Evolutionary conservation across 2,113 vertebrate species (phyloP).

Genomic region (Hydrolagus affinis): DNA sequence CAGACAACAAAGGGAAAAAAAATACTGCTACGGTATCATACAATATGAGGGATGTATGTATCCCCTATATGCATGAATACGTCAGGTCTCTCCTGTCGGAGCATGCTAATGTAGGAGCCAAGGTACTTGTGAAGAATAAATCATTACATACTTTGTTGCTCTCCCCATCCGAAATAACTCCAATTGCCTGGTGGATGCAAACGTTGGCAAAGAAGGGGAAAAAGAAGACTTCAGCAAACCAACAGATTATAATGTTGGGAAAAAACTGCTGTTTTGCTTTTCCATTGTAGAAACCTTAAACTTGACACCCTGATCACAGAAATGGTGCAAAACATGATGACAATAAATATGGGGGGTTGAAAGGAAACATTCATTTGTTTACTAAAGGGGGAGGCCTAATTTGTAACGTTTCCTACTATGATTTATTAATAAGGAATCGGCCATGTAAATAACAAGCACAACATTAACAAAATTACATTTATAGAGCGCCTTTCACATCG

Average conservation of each 20-base stretch:
- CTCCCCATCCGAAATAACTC: conserved; percentile 94
- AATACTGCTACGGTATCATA: conserved; percentile 22
- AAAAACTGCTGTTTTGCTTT: conserved; percentile 7
- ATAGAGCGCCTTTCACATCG: too few species aligned
- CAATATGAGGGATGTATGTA: conserved; percentile 14
- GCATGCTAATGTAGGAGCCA: conserved; percentile 52
- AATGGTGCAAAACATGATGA: conserved; percentile 10
- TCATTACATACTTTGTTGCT: conserved; percentile 84
- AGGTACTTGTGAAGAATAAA: conserved; percentile 48
- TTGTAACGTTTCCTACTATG: too few species aligned
- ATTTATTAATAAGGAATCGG: too few species aligned
- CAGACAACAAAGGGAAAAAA: conserved; percentile 3
- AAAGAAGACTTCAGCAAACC: conserved; percentile 43
- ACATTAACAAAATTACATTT: too few species aligned
- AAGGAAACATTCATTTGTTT: neutral
- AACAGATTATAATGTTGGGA: neutral
- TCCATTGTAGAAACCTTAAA: conserved; percentile 5
- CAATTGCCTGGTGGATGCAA: conserved; percentile 81
- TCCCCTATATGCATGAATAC: conserved; percentile 53
- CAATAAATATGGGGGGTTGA: neutral
- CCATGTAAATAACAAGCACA: too few species aligned
- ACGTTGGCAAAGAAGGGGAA: conserved; percentile 57
- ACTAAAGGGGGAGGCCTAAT: neutral
- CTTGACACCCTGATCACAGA: neutral
- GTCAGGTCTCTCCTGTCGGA: conserved; percentile 38